A percentile compares a stretch with the other conserved stretches of the same genome.
phyloP scores from a whole-genome alignment of 2,113 vertebrate species.

The Columbina picui region DNA sequence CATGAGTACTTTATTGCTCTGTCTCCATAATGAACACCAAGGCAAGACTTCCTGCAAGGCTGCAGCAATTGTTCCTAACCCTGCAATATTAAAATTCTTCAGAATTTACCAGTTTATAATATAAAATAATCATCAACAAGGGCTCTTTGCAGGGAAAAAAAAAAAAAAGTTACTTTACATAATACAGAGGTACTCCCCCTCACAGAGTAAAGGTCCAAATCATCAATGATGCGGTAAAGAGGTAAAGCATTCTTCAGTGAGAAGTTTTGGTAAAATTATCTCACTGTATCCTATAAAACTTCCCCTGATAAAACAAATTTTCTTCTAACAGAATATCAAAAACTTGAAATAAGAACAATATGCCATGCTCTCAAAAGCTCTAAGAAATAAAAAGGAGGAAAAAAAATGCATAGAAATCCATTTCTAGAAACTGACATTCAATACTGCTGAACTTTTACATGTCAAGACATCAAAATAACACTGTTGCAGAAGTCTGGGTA shows the following conservation, averaged over 20 bases:
- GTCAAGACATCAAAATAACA: background rate
- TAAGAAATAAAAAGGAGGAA: background rate
- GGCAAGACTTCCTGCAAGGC: background rate
- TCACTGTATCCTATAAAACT: background rate
- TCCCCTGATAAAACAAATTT: background rate
- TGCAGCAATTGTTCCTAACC: background rate
- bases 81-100: background rate
- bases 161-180: background rate
- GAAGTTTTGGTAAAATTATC: background rate
- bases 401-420: background rate
- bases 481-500: background rate
- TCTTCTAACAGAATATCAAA: background rate
- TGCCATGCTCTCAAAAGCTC: background rate
- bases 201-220: background rate
- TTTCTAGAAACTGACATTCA: background rate
- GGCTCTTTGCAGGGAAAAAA: background rate
- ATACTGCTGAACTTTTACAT: background rate
- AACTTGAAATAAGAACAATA: background rate
- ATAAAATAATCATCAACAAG: background rate
- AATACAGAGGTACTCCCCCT: background rate
- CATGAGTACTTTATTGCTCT: background rate
- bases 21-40: background rate
- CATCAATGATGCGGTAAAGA: background rate
- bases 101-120: background rate
- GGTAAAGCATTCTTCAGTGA: background rate